Evolutionary conservation across 2,113 vertebrate genomes (phyloP).

Genomic region (Octodon degus): DNA sequence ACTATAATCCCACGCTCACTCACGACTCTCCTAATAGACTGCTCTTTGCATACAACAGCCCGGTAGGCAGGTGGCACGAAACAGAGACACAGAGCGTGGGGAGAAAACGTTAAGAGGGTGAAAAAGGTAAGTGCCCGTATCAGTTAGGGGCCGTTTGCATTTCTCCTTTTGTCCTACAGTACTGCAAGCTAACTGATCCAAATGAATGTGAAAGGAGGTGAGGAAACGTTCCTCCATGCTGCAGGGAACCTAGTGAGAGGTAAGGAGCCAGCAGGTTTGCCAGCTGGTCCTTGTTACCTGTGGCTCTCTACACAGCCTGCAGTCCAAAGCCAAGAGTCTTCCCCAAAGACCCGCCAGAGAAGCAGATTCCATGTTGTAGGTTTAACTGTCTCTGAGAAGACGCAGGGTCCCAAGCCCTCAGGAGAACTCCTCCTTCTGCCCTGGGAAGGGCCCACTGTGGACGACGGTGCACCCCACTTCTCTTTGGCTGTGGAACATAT

Average conservation of each 20-base stretch:
- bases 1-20: background rate
- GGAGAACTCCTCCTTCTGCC: background rate
- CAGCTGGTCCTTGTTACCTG: background rate
- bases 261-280: background rate
- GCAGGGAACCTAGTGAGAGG: background rate
- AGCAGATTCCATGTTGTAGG: background rate
- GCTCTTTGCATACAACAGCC: background rate
- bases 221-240: background rate
- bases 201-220: background rate
- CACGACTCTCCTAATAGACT: background rate
- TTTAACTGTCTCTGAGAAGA: background rate
- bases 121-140: background rate
- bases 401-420: background rate
- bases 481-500: background rate
- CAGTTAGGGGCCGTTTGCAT: background rate
- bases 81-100: background rate
- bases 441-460: background rate
- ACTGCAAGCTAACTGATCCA: slow-evolving; percentile 21
- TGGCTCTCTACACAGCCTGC: background rate
- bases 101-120: background rate
- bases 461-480: background rate
- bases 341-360: background rate
- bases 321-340: background rate
- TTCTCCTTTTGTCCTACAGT: background rate
- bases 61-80: background rate